Percentiles rank a stretch among this genome's conserved stretches.
These are phyloP conservation scores for Notarius lentiginosus DNA, from an alignment of 2,113 vertebrate species.

Conservation along the genomic window DNA sequence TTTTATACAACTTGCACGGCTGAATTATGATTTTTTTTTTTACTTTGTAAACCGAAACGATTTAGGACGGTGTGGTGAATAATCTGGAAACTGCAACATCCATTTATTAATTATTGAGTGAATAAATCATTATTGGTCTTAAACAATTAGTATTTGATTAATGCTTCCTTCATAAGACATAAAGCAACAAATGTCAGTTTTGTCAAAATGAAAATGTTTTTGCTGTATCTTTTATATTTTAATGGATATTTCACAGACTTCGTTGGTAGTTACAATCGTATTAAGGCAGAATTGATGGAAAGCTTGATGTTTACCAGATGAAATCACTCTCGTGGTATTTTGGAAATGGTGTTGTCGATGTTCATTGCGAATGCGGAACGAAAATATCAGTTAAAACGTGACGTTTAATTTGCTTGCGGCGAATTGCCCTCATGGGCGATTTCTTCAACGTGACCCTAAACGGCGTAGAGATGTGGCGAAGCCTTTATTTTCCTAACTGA, in stretches of 20 bases:
- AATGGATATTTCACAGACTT: not conserved
- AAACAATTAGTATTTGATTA: not conserved
- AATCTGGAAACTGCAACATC: not conserved
- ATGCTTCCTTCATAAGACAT: not conserved
- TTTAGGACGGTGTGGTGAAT: not conserved
- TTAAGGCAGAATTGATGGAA: not conserved
- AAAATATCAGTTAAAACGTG: not conserved
- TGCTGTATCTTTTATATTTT: not conserved
- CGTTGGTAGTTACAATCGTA: not conserved
- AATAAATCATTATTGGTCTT: not conserved
- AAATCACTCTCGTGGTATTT: not conserved
- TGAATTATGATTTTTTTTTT: not conserved
- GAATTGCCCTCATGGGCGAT: not conserved
- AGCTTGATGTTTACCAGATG: not conserved
- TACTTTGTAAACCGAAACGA: not conserved
- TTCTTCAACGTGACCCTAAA: not conserved
- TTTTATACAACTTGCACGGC: not conserved
- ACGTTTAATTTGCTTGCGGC: not conserved
- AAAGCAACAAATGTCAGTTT: not conserved
- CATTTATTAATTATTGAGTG: not conserved
- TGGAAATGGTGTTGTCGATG: not conserved
- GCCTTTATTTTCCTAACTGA: constrained; percentile 51
- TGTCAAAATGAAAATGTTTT: not conserved
- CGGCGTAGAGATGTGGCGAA: not conserved
- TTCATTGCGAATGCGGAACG: not conserved